These are phyloP conservation scores for Isurus oxyrinchus DNA, from an alignment of 2,113 vertebrate species.

Conservation along the genomic window DNA sequence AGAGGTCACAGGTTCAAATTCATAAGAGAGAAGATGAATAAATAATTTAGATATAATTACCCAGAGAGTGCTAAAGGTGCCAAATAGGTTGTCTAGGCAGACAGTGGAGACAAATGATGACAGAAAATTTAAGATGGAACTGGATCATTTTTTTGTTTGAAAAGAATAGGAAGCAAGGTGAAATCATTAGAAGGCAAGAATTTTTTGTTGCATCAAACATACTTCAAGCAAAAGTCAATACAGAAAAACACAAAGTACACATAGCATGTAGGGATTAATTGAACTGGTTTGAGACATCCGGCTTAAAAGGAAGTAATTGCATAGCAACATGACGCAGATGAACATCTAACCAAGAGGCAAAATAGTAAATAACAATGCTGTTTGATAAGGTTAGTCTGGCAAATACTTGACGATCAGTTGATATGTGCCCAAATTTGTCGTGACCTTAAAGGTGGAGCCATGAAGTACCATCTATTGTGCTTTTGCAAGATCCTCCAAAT, in stretches of 20 bases:
- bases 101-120: neutral
- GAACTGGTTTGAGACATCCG: neutral
- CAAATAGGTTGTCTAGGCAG: neutral
- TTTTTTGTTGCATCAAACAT: neutral
- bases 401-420: neutral
- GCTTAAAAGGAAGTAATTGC: neutral
- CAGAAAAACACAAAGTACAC: neutral
- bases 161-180: neutral
- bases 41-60: neutral
- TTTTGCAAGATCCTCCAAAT: no score
- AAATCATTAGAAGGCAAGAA: neutral
- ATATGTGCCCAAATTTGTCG: neutral
- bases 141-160: neutral
- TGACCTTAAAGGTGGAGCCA: neutral
- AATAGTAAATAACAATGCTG: neutral
- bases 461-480: no score
- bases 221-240: neutral
- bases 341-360: neutral
- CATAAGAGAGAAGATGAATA: neutral
- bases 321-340: neutral
- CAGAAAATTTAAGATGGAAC: neutral
- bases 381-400: neutral
- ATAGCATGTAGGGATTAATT: neutral
- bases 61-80: neutral
- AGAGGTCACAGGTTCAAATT: neutral